Base-by-base conservation (phyloP, 2,113 vertebrate species). In the Syngnathus floridae region DNA sequence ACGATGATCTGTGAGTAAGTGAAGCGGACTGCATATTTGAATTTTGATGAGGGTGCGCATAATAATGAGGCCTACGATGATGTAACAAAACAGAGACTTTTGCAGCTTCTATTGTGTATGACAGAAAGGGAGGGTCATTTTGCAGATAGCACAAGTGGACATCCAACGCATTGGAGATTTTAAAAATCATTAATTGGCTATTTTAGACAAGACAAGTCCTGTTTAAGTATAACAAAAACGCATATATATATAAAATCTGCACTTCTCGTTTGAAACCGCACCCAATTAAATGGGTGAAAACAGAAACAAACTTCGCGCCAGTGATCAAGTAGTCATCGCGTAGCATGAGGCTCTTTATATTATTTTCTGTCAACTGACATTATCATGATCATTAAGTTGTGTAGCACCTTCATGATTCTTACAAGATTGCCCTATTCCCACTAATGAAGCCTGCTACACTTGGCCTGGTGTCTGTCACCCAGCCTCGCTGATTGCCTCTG, bases 21-120 rank as follows among this genome's bases (percentile, higher is more conserved):
- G 77, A 77, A 73, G 74, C 41, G 36, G 65, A 72, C 73, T 72
- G 84, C 75, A 88, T 82, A 70, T 75, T 86, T 88, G 76, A 81
- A 87, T 87, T 82, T 59, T 79, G 72, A 89, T 80, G 62, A 78
- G 69, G 79, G 17, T 26, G 60, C 63, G 48, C 64, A 77, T 66
- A 69, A 74, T 48, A 41, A 67, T 68, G 62, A 46, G 36, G 51
- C 68, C 70, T 64, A 59, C 40, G 61, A 74, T 84, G 84, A 86
- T 81, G 82, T 75, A 84, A 86, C 74, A 57, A 52, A 61, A 65
- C 65, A 66, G 73, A 63, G 76, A 71, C 77, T 81, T 67, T 79
- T 77, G 71, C 79, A 40, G 67, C 36, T 56, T 38, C 66, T 73
- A 68, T 54, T 65, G 73, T 69, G 66, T 62, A 74, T 66, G 76